These are phyloP conservation scores for Seriola quinqueradiata DNA, from an alignment of 2,113 vertebrate species.

Conservation along the genomic window DNA sequence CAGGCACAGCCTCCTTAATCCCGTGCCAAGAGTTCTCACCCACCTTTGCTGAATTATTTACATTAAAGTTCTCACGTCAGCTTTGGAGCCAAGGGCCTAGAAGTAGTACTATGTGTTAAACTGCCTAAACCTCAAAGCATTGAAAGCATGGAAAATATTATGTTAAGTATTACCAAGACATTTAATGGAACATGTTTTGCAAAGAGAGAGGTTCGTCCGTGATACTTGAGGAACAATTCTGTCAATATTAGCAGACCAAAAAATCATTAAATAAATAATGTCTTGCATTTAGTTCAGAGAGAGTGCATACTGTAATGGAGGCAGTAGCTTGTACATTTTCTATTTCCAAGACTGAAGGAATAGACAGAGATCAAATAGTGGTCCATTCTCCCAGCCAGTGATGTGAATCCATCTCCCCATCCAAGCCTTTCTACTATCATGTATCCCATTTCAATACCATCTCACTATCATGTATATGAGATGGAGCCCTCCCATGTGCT, in stretches of 20 bases:
- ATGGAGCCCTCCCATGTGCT: conserved; percentile 67
- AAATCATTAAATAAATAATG: conserved; percentile 8
- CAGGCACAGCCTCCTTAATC: conserved; percentile 75
- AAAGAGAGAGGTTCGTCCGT: conserved; percentile 34
- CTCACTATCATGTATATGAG: conserved; percentile 76
- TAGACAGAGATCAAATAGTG: conserved; percentile 55
- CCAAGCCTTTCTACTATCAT: conserved; percentile 59
- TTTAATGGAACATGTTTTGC: conserved; percentile 41
- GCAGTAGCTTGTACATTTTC: conserved; percentile 45
- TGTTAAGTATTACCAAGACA: conserved; percentile 49
- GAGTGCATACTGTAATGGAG: conserved; percentile 9
- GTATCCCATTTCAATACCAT: conserved; percentile 77
- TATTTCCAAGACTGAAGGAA: conserved; percentile 42
- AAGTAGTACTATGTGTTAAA: conserved; percentile 43
- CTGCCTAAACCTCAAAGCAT: conserved; percentile 50
- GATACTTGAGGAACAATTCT: conserved; percentile 28
- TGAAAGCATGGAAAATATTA: conserved; percentile 36
- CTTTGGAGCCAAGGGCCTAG: conserved; percentile 50
- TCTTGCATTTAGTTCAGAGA: conserved; percentile 40
- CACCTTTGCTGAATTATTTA: conserved; percentile 77
- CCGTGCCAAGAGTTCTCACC: conserved; percentile 75
- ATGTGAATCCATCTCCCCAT: conserved; percentile 64
- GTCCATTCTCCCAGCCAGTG: conserved; percentile 56
- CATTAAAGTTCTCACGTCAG: conserved; percentile 64
- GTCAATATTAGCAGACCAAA: conserved; percentile 35